Evolutionary conservation across 2,113 vertebrate species (phyloP).

Genomic region (Neolamprologus cancellatus): DNA sequence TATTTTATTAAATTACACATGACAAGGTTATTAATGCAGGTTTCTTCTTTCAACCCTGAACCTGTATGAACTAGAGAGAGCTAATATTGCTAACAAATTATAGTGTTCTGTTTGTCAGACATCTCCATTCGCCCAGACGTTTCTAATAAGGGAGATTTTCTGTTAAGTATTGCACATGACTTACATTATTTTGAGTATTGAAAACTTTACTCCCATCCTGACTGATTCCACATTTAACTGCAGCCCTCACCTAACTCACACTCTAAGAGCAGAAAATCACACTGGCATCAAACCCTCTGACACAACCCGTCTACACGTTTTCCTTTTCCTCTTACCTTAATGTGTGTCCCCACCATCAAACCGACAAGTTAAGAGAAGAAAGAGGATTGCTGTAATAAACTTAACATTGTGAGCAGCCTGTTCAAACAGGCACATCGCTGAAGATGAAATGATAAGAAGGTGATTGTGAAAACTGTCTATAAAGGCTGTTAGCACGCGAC

Average conservation of each 20-base stretch:
- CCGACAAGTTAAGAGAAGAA: not conserved
- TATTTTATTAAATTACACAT: not conserved
- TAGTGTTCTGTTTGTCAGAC: not conserved
- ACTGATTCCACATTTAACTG: not conserved
- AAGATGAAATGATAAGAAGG: not conserved
- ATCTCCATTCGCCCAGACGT: not conserved
- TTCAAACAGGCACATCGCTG: not conserved
- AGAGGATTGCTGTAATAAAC: not conserved
- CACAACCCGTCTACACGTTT: not conserved
- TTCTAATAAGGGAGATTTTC: not conserved
- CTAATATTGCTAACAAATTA: not conserved
- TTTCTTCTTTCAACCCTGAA: fast-evolving
- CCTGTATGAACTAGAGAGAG: not conserved
- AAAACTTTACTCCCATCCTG: not conserved
- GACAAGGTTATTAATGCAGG: not conserved
- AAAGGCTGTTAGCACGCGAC: slow-evolving; percentile 56
- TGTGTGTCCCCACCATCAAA: not conserved
- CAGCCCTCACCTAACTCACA: not conserved
- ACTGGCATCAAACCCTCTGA: not conserved
- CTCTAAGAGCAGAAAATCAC: not conserved
- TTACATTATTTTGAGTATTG: not conserved
- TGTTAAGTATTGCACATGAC: not conserved
- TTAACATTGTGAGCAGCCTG: not conserved
- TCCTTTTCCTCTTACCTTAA: not conserved
- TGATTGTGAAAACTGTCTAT: slow-evolving; percentile 2